A percentile compares a stretch with the other conserved stretches of the same genome.
phyloP scores from a whole-genome alignment of 2,888 invertebrate species.

The Euzophera pinguis region DNA sequence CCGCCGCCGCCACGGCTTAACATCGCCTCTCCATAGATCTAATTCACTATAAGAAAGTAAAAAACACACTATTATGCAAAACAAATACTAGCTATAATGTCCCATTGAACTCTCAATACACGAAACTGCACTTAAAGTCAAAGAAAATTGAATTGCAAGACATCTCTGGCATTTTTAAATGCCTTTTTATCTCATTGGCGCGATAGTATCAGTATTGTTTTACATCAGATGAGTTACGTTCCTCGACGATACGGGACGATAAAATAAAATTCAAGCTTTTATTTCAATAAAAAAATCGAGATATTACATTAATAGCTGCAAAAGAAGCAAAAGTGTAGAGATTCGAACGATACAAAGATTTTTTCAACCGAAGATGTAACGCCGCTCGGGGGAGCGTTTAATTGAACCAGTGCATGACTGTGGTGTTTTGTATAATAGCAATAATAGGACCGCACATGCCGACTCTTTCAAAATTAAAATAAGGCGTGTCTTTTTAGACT shows the following conservation, averaged over 20 bases:
- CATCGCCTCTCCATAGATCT: slow-evolving; percentile 11
- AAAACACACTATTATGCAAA: slow-evolving; percentile 15
- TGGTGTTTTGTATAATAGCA: slow-evolving; percentile 66
- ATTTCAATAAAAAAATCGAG: slow-evolving; percentile 51
- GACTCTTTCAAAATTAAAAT: slow-evolving; percentile 38
- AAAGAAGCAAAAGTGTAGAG: slow-evolving; percentile 50
- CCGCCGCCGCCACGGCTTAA: slow-evolving; percentile 16
- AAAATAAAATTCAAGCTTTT: slow-evolving; percentile 63
- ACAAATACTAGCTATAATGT: slow-evolving; percentile 37
- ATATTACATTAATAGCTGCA: slow-evolving; percentile 69
- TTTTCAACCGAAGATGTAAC: slow-evolving; percentile 56
- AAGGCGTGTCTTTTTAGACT: slow-evolving; percentile 16
- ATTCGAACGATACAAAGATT: slow-evolving; percentile 54
- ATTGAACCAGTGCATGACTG: slow-evolving; percentile 66
- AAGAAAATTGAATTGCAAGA: slow-evolving; percentile 52
- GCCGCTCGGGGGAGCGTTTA: slow-evolving; percentile 57
- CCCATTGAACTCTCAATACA: slow-evolving; percentile 52
- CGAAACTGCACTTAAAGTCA: slow-evolving; percentile 65
- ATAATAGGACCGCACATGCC: slow-evolving; percentile 57
- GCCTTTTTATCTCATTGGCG: slow-evolving; percentile 47
- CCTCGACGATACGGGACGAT: slow-evolving; percentile 53
- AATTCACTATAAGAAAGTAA: slow-evolving; percentile 25
- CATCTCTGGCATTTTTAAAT: slow-evolving; percentile 48
- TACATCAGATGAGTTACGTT: slow-evolving; percentile 65
- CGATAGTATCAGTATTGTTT: slow-evolving; percentile 70